phyloP scores from a whole-genome alignment of 2,797 vertebrate genomes.

The Danio aesculapii region DNA sequence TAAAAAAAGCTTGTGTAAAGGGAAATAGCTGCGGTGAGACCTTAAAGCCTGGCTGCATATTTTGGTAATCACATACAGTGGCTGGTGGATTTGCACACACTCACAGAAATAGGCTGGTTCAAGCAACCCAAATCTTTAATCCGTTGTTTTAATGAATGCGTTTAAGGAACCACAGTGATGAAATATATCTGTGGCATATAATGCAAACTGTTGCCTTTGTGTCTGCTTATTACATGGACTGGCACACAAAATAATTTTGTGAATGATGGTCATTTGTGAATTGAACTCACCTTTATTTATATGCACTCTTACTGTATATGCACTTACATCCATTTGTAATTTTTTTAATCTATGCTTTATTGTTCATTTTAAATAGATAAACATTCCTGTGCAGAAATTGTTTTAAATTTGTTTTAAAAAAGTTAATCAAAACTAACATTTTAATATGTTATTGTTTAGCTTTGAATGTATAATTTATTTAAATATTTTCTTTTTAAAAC shows the following conservation, averaged over 20 bases:
- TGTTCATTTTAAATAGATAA: background rate
- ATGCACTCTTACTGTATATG: background rate
- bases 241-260: slow-evolving; percentile 17
- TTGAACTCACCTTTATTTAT: background rate
- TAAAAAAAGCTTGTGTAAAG: slow-evolving; percentile 57
- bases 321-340: background rate
- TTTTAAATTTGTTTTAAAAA: no score
- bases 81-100: slow-evolving; percentile 66
- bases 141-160: slow-evolving; percentile 64
- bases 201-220: slow-evolving; percentile 53
- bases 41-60: slow-evolving; percentile 60
- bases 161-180: slow-evolving; percentile 57
- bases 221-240: slow-evolving; percentile 56
- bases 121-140: slow-evolving; percentile 66
- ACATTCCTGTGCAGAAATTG: background rate
- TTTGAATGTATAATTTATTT: no score
- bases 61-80: slow-evolving; percentile 61
- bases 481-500: background rate
- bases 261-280: background rate
- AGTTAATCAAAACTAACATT: no score
- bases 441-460: background rate
- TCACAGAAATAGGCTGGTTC: slow-evolving; percentile 59
- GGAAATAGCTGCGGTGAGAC: slow-evolving; percentile 56
- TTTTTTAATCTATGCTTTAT: background rate
- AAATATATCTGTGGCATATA: slow-evolving; percentile 59